These are phyloP conservation scores for Falco rusticolus DNA, from an alignment of 2,797 vertebrate genomes.

Conservation along the genomic window DNA sequence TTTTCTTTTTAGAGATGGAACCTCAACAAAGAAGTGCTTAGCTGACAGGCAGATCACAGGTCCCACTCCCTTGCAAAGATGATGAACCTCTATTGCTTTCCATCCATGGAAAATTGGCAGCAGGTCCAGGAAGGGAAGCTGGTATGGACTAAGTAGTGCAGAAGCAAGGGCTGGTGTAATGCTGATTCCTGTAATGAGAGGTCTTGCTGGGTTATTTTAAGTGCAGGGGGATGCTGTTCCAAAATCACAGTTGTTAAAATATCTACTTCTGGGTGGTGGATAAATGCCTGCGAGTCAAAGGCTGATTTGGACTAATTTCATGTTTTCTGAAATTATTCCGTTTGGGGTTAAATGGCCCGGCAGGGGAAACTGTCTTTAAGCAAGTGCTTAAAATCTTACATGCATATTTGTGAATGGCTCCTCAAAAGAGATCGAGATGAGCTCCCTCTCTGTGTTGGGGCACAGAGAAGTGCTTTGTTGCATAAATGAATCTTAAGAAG, in stretches of 20 bases:
- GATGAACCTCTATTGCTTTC: fast-evolving
- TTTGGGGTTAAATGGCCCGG: neutral
- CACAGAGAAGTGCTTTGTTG: neutral
- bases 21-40: neutral
- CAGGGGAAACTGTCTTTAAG: neutral
- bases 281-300: neutral
- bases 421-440: neutral
- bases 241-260: neutral
- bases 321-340: neutral
- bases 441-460: neutral
- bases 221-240: neutral
- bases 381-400: neutral
- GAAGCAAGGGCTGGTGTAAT: neutral
- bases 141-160: neutral
- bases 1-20: neutral
- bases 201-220: neutral
- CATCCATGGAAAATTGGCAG: neutral
- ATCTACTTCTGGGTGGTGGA: neutral
- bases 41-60: neutral
- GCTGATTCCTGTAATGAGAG: neutral
- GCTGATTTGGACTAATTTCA: neutral
- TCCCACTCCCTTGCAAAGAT: neutral
- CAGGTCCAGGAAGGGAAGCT: neutral
- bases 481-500: neutral
- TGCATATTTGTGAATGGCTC: neutral